Evolutionary conservation across 2,113 vertebrate genomes (phyloP).

Genomic region (Oriolus oriolus): DNA sequence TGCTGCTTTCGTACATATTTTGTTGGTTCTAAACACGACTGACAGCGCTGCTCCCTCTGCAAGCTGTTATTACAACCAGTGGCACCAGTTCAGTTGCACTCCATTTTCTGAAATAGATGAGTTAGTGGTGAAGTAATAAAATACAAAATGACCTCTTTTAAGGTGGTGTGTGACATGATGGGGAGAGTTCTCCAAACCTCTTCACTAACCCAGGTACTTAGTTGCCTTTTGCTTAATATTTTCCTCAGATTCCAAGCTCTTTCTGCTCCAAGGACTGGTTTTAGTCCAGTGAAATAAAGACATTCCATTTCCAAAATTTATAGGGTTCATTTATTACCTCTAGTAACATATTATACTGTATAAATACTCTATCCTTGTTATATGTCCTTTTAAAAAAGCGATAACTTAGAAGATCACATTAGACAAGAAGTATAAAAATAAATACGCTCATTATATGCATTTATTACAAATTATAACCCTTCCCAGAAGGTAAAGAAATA

Average conservation of each 20-base stretch:
- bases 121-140: constrained; percentile 30
- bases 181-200: not conserved
- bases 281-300: constrained; percentile 52
- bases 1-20: not conserved
- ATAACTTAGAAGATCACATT: constrained; percentile 93
- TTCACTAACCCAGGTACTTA: not conserved
- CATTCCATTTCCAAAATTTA: constrained; percentile 57
- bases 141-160: not conserved
- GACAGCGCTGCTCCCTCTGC: not conserved
- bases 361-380: constrained; percentile 99
- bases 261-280: not conserved
- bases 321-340: constrained; percentile 81
- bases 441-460: constrained; percentile 86
- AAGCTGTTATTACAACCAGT: not conserved
- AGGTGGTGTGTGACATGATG: not conserved
- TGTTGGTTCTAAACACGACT: not conserved
- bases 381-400: constrained; percentile 94
- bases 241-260: not conserved
- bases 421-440: constrained; percentile 99
- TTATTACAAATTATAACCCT: constrained; percentile 84
- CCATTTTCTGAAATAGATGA: not conserved
- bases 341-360: constrained; percentile 89
- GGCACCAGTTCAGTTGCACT: not conserved
- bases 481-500: constrained; percentile 89
- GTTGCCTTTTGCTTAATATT: not conserved